Base-by-base conservation (phyloP, 2,113 vertebrate species). In the Tor tambroides region DNA sequence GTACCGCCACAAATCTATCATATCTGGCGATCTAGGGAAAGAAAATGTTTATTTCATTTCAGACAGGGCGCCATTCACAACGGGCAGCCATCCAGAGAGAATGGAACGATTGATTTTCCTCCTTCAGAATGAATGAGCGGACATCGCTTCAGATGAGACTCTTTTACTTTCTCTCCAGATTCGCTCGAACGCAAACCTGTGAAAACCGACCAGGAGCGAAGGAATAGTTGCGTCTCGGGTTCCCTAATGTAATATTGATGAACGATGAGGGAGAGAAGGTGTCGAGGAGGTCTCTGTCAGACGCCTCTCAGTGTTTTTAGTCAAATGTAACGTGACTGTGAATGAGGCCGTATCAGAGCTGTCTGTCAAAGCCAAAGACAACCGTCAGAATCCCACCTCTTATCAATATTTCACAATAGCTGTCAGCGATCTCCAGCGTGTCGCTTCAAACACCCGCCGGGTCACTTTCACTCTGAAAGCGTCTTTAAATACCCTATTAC, bases 261-360 rank as follows among this genome's bases (percentile, higher is more conserved):
- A 91, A 92, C 93, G 94, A 92, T 94, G 95, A 92, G 94, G 93
- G 94, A 89, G 91, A 89, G 92, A 91, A 94, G 95, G 96, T 92
- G 91, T 95, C 94, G 87, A 95, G 96, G 96, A 97, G 93, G 91
- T 94, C 75, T 91, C 92, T 96, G 96, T 95, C 96, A 96, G 90
- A 88, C 88, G 87, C 93, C 92, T 94, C 92, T 94, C 91, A 38
- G 86, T 91, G 94, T 90, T 93, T 95, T 93, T 96, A 95, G 92
- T 94, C 96, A 98, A 97, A 98, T 99, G 97, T 97, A 95, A 96
- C 97, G 91, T 96, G 96, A 98, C 96, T 98, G 92, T 91, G 94
- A 96, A 96, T 95, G 93, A 95, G 96, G 94, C 93, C 89, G 94
- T 94, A 97, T 96, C 94, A 96, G 92, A 96, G 94, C 84, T 90